These are phyloP conservation scores for Aromia moschata DNA, from an alignment of 2,888 invertebrate species.

Conservation along the genomic window DNA sequence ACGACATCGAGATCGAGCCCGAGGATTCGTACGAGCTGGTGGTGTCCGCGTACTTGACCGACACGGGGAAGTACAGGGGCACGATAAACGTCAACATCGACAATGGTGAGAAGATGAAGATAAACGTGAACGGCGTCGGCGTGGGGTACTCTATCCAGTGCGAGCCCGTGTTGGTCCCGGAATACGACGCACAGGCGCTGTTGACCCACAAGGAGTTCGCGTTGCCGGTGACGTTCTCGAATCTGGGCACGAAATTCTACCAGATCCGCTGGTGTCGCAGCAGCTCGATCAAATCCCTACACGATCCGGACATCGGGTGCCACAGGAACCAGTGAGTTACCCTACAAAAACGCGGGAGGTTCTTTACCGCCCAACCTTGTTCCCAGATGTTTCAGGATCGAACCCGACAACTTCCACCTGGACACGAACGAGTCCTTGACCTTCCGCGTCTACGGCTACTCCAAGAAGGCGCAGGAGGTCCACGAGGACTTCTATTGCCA, in stretches of 20 bases:
- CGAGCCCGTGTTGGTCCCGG: slow-evolving; percentile 68
- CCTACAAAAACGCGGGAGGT: too few relatives aligned
- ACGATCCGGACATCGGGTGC: slow-evolving; percentile 37
- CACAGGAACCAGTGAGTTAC: slow-evolving; percentile 12
- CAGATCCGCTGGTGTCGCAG: slow-evolving; percentile 65
- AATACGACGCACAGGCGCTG: slow-evolving; percentile 69
- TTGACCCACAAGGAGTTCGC: slow-evolving; percentile 68
- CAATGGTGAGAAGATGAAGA: slow-evolving; percentile 61
- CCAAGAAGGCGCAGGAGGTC: slow-evolving; percentile 59
- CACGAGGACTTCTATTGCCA: slow-evolving; percentile 70
- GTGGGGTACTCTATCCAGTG: slow-evolving; percentile 73
- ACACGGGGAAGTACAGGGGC: slow-evolving; percentile 57
- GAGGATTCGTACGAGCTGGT: slow-evolving; percentile 51
- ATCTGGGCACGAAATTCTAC: slow-evolving; percentile 67
- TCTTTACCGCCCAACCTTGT: too few relatives aligned
- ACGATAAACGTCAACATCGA: slow-evolving; percentile 52
- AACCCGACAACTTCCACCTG: slow-evolving; percentile 64
- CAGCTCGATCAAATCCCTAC: slow-evolving; percentile 46
- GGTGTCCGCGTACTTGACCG: slow-evolving; percentile 56
- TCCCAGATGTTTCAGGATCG: slow-evolving; percentile 65
- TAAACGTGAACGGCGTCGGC: slow-evolving; percentile 68
- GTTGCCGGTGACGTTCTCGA: slow-evolving; percentile 65
- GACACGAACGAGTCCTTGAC: slow-evolving; percentile 60
- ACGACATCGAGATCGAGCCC: slow-evolving; percentile 51
- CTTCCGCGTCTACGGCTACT: slow-evolving; percentile 38